phyloP scores from a whole-genome alignment of 2,888 invertebrate species.

The Tholera decimalis region DNA sequence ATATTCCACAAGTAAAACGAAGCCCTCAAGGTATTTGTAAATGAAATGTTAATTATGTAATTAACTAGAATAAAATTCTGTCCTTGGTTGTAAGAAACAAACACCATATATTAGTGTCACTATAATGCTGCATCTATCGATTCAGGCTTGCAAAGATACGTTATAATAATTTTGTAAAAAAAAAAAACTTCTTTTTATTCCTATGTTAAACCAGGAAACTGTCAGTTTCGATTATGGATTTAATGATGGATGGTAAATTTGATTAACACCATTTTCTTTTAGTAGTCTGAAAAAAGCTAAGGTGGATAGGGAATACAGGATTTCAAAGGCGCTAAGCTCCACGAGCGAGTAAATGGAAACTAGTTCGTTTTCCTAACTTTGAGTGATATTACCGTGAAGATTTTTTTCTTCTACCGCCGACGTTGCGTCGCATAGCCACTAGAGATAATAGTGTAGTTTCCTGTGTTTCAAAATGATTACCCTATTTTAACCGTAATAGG shows the following conservation, averaged over 20 bases:
- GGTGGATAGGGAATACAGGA: too few species aligned
- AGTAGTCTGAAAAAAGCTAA: too few species aligned
- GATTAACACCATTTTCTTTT: constrained; percentile 38
- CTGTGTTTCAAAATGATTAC: too few species aligned
- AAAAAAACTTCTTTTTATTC: constrained; percentile 8
- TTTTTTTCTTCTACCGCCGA: too few species aligned
- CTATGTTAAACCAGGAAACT: constrained; percentile 22
- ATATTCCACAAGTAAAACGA: not conserved
- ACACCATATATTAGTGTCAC: not conserved
- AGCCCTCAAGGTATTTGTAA: not conserved
- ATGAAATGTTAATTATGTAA: constrained; percentile 19
- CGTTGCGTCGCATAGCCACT: too few species aligned
- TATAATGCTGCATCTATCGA: not conserved
- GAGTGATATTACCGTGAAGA: too few species aligned
- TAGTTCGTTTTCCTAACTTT: too few species aligned
- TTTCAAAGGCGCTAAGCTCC: too few species aligned
- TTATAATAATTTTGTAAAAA: constrained; percentile 2
- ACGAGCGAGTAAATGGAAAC: too few species aligned
- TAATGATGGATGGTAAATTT: constrained; percentile 13
- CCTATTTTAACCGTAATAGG: too few species aligned
- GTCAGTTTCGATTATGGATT: constrained; percentile 33
- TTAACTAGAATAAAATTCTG: not conserved
- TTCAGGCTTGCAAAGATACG: constrained; percentile 8
- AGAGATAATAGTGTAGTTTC: too few species aligned
- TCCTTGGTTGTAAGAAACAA: not conserved